Percentiles rank a stretch among this genome's conserved stretches.
Evolutionary conservation across 2,797 vertebrate genomes (phyloP).

Genomic region (Coregonus suidteri): DNA sequence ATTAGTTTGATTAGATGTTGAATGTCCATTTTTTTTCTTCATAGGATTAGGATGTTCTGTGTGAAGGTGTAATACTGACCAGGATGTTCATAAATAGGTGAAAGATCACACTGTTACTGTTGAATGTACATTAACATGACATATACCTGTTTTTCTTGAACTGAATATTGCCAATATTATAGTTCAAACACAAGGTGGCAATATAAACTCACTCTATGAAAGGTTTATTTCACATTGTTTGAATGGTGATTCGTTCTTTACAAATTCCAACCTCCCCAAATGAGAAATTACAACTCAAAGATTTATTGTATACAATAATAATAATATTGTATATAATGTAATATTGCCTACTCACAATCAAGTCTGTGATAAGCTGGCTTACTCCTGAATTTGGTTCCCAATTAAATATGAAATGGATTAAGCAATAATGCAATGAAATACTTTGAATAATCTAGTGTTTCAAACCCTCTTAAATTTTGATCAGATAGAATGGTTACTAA

Average conservation of each 20-base stretch:
- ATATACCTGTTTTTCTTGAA: too few relatives aligned
- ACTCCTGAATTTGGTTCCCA: background rate
- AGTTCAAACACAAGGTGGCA: constrained; percentile 23
- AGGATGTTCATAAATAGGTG: too few relatives aligned
- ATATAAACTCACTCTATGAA: background rate
- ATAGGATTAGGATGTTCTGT: background rate
- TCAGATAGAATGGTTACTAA: too few relatives aligned
- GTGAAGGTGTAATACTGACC: background rate
- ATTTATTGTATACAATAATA: background rate
- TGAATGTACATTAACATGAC: background rate
- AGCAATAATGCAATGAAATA: background rate
- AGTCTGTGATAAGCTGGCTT: background rate
- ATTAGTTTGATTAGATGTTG: too few relatives aligned
- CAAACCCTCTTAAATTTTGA: background rate
- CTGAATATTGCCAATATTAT: background rate
- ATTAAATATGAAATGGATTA: background rate
- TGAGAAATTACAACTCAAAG: background rate
- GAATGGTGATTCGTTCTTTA: background rate
- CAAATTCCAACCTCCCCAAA: background rate
- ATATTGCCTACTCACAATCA: background rate
- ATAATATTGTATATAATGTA: background rate
- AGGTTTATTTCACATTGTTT: background rate
- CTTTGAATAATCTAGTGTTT: background rate
- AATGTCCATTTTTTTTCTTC: too few relatives aligned
- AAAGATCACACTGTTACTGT: too few relatives aligned